Base-by-base conservation (phyloP, 2,113 vertebrate species). In the Haemorhous mexicanus region DNA sequence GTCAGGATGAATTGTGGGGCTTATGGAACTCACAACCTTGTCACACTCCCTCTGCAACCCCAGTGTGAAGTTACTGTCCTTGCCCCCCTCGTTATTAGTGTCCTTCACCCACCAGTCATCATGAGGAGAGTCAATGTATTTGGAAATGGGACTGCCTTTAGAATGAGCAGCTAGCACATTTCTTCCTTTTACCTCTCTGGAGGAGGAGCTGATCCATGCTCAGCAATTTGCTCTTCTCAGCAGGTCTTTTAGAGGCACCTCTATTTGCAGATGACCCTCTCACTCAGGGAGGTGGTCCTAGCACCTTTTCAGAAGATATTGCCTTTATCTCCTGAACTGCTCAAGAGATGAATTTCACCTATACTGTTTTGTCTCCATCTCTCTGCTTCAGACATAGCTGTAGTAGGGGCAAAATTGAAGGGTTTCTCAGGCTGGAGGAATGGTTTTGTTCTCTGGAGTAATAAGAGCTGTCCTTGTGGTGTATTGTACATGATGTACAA, bases 11-110 rank as follows among this genome's bases (percentile, higher is more conserved):
- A 55, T 44, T 82, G 18, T 56, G 49, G n/a, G 6, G 6, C 9
- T 76, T 76, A 35, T 0, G 5, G 30, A 72, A 69, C 37, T 56
- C 18, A 73, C 69, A 80, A 69, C 7, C 22, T 75, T 0, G 0
- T 61, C 44, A 53, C 32, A 7, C 10, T 43, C 20, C 20, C 33
- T 64, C 20, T 3, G 1, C 46, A 87, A 37, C 7, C 28, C 26
- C 35, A 52, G 24, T 23, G n/a, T 68, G 58, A 87, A 61, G 39
- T 14, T 63, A 6, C 9, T 87, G 33, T 61, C 68, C 52, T 56
- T 63, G 21, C 4, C 46, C 17, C 2, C 12, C 4, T 9, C 1
- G 0, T 47, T 75, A 22, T 15, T 55, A n/a, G 21, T 10, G 35
- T 43, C 56, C 23, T 39, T 87, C 23, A 46, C 20, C 20, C 9